phyloP scores from a whole-genome alignment of 92 coral and sea anemone genomes.

The Hydrozoanthus gracilis region DNA sequence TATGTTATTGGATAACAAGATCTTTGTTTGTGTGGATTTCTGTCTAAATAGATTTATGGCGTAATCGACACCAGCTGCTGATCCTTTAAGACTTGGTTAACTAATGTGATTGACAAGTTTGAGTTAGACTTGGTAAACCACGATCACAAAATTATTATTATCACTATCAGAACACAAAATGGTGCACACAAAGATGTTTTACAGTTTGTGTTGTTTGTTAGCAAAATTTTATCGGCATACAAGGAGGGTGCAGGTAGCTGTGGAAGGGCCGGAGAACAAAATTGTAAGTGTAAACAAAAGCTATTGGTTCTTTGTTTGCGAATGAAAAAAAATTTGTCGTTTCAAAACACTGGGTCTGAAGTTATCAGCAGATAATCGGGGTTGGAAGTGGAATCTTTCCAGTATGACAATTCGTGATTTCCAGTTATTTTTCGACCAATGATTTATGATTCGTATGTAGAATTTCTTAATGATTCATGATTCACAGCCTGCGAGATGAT shows the following conservation, averaged over 20 bases:
- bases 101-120: conserved; percentile 6
- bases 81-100: conserved; percentile 6
- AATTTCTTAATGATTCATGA: no score
- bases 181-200: not conserved
- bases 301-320: no score
- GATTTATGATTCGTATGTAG: no score
- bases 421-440: no score
- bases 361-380: no score
- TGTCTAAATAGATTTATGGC: conserved; percentile 6
- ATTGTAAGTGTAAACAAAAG: not conserved
- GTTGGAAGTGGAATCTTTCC: no score
- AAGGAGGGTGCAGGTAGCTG: conserved; percentile 1
- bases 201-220: not conserved
- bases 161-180: not conserved
- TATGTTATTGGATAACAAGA: conserved; percentile 1
- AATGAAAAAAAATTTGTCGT: no score
- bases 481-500: no score
- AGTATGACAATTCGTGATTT: no score
- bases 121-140: not conserved
- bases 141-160: not conserved
- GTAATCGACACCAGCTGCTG: conserved; percentile 4
- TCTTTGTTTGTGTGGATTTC: not conserved
- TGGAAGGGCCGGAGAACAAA: conserved; percentile 1
- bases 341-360: no score
- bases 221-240: not conserved